A percentile compares a stretch with the other conserved stretches of the same genome.
These are phyloP conservation scores for Hippocampus abdominalis DNA, from an alignment of 2,113 vertebrate genomes.

Conservation along the genomic window DNA sequence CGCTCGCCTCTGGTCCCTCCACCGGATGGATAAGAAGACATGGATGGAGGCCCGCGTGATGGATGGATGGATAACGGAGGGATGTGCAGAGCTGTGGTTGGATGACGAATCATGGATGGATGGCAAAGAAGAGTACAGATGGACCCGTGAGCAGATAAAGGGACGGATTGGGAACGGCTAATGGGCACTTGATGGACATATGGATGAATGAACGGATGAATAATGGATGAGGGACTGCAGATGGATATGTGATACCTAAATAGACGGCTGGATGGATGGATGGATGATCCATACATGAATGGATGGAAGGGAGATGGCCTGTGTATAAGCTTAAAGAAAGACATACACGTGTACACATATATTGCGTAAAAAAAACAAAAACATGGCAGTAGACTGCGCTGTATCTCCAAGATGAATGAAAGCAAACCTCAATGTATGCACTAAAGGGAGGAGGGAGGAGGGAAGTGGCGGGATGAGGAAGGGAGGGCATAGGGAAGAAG, in stretches of 20 bases:
- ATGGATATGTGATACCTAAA: background rate
- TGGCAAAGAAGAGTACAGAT: background rate
- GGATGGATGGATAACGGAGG: background rate
- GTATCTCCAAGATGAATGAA: background rate
- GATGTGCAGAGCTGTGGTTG: background rate
- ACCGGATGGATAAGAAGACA: too few species aligned
- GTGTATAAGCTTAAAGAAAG: background rate
- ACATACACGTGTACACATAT: background rate
- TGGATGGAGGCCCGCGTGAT: too few species aligned
- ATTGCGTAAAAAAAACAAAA: background rate
- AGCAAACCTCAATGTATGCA: background rate
- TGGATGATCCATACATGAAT: background rate
- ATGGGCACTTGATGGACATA: background rate
- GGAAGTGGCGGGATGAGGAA: background rate
- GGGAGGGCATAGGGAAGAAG: constrained; percentile 11
- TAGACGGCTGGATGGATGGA: background rate
- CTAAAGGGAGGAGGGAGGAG: background rate
- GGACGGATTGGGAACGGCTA: background rate
- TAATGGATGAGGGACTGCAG: background rate
- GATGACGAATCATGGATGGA: background rate
- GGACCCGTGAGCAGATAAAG: background rate
- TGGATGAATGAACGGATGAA: background rate
- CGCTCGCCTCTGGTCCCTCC: too few species aligned
- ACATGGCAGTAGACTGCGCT: background rate
- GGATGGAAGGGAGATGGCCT: background rate